These are phyloP conservation scores for Hyaena hyaena DNA, from an alignment of 2,113 vertebrate genomes.

Conservation along the genomic window DNA sequence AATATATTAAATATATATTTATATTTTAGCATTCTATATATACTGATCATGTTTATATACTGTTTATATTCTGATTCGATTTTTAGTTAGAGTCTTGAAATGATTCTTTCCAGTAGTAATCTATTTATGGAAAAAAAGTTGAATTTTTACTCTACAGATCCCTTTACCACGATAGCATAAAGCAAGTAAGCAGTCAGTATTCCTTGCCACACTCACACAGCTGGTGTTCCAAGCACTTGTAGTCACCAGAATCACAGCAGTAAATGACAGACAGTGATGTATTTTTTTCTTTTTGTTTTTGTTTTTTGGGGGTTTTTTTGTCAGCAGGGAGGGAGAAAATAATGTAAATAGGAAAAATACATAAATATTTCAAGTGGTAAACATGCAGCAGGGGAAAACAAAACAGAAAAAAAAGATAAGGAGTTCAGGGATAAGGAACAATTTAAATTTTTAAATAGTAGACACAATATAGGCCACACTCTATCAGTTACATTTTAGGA, in stretches of 20 bases:
- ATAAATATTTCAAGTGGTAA: background rate
- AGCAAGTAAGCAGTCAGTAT: background rate
- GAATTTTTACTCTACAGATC: background rate
- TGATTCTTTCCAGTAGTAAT: background rate
- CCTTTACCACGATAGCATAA: background rate
- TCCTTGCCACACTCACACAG: background rate
- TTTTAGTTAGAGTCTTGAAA: slow-evolving; percentile 1
- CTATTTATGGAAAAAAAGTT: background rate
- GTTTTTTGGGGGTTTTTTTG: background rate
- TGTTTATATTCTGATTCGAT: background rate
- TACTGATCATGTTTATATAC: background rate
- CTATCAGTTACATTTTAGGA: background rate
- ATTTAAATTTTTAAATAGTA: background rate
- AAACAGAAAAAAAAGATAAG: background rate
- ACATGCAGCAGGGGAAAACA: background rate
- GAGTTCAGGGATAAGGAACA: background rate
- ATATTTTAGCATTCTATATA: background rate
- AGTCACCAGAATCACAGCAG: background rate
- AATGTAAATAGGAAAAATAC: background rate
- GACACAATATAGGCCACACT: background rate
- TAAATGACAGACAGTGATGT: background rate
- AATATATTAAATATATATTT: too few relatives aligned
- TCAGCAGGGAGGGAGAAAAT: background rate
- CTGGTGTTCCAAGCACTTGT: background rate
- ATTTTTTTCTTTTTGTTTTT: background rate